Evolutionary conservation across 2,797 vertebrate genomes (phyloP).

Genomic region (Bradypodion ventrale): DNA sequence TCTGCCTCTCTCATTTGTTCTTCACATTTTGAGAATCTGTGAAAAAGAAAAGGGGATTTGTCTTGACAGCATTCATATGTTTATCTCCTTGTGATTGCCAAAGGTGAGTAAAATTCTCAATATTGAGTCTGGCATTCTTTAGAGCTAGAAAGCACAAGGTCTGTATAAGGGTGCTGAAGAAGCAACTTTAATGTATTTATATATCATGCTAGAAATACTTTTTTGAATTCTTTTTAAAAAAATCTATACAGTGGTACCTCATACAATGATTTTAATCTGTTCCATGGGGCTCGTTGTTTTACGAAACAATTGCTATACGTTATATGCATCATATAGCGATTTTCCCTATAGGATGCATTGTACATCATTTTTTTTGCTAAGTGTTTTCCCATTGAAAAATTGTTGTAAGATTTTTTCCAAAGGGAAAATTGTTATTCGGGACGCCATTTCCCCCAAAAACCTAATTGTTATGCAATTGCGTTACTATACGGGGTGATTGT

Average conservation of each 20-base stretch:
- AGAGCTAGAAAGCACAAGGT: not conserved
- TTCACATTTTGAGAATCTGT: conserved; percentile 22
- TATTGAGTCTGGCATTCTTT: conserved; percentile 26
- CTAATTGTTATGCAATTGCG: too few species aligned
- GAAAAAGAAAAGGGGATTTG: conserved; percentile 27
- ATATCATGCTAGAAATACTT: not conserved
- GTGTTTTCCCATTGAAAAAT: too few species aligned
- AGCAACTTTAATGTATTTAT: not conserved
- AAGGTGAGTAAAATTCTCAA: conserved; percentile 32
- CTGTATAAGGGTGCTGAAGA: not conserved
- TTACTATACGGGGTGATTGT: too few species aligned
- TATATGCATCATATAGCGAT: too few species aligned
- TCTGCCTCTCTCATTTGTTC: conserved; percentile 31
- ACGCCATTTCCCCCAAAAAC: too few species aligned
- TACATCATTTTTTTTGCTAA: too few species aligned
- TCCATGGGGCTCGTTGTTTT: too few species aligned
- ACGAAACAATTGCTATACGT: too few species aligned
- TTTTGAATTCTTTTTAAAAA: not conserved
- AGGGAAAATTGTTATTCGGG: too few species aligned
- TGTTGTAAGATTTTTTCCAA: too few species aligned
- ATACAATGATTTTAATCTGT: too few species aligned
- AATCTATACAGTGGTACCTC: not conserved
- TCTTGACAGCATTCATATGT: conserved; percentile 32
- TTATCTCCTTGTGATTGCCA: conserved; percentile 36
- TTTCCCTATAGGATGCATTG: too few species aligned